phyloP scores from a whole-genome alignment of 2,797 vertebrate genomes.

The Phylloscopus collybita region DNA sequence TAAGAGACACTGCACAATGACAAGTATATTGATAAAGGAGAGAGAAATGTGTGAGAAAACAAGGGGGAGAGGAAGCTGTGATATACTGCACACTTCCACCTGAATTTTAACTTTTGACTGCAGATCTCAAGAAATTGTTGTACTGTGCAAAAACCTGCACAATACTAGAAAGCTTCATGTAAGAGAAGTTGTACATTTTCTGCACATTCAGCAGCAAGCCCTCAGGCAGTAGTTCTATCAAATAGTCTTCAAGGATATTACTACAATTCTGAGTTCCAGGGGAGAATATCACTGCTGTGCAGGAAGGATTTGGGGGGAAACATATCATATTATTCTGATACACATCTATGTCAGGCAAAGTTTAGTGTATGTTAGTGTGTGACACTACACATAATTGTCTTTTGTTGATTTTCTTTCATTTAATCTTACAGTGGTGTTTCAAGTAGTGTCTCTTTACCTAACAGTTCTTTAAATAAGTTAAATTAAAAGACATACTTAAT shows the following conservation, averaged over 20 bases:
- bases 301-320: background rate
- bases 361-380: accelerated
- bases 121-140: background rate
- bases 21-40: background rate
- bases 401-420: background rate
- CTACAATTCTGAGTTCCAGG: background rate
- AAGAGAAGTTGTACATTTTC: background rate
- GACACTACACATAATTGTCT: background rate
- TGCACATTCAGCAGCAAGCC: background rate
- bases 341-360: background rate
- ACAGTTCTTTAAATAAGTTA: background rate
- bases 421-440: background rate
- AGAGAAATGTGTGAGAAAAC: background rate
- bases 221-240: background rate
- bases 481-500: background rate
- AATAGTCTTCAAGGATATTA: background rate
- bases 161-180: background rate
- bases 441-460: background rate
- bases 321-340: background rate
- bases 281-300: background rate
- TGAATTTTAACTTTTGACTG: background rate
- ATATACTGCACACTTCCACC: background rate
- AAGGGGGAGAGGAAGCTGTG: background rate
- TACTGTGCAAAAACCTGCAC: background rate
- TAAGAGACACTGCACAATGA: background rate